Evolutionary conservation across 2,797 vertebrate species (phyloP), one percentile per base, ranked within the genome.

Genomic region (Botia kubotai): DNA sequence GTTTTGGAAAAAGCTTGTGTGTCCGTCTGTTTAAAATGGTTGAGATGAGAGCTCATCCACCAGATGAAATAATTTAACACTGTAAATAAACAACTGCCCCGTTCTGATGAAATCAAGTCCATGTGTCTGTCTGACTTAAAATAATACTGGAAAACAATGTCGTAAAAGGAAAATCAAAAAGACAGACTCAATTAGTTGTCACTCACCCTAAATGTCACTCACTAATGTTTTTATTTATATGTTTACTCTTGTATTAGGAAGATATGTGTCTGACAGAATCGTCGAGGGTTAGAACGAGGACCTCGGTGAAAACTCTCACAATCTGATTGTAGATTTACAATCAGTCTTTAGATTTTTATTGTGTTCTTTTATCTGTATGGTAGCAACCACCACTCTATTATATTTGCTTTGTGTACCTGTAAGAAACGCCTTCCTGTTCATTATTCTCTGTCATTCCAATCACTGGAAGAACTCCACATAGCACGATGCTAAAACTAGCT

Each of bases 231-330:
- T 79, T 74, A 82, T 80, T 60, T 43, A 72, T 87, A 70, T 86
- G 77, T 86, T 86, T 77, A 87, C 82, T 70, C 80, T 79, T 77
- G 75, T 72, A 73, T 66, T 26, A 52, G 72, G 52, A 26, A 76
- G 72, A 85, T 63, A 73, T 83, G 73, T 65, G 48, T 74, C 77
- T 29, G 17, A 75, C 62, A 53, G 43, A 52, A 50, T 65, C 2
- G 23, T 16, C 4, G 14, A 53, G 29, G 36, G 29, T 17, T 52
- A 52, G 50, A 55, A 71, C 16, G 48, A 55, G 69, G 29, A 53
- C 48, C 8, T 71, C 69, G 12, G 16, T 33, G 23, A 29, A 63
- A 19, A 16, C 2, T 66, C 39, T 63, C 16, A 58, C 12, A 63
- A 60, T 65, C 46, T 50, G n/a, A 10, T 19, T 58, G 39, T 10